phyloP scores from a whole-genome alignment of 2,113 vertebrate species.

The Macroglossus sobrinus region DNA sequence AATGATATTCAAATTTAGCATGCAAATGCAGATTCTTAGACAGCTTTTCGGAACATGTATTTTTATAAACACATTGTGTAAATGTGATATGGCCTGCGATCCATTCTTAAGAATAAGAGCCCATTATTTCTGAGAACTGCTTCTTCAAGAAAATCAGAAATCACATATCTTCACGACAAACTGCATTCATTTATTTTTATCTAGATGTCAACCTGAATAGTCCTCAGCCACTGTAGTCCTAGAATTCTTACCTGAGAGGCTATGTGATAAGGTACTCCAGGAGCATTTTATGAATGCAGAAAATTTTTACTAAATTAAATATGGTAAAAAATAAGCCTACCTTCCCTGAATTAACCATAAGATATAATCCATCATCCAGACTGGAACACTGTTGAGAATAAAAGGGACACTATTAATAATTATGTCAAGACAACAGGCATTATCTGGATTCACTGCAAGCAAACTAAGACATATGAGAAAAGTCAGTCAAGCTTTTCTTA shows the following conservation, averaged over 20 bases:
- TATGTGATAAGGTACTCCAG: neutral
- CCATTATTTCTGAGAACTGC: neutral
- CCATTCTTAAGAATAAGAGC: neutral
- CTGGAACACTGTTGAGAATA: neutral
- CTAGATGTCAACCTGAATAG: neutral
- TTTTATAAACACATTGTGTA: neutral
- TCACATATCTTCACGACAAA: neutral
- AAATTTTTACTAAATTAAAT: slow-evolving; percentile 9
- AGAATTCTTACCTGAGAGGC: neutral
- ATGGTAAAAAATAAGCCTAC: neutral
- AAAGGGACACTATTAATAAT: neutral
- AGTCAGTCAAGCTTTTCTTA: neutral
- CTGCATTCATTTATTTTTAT: neutral
- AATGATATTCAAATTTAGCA: neutral
- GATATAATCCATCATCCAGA: neutral
- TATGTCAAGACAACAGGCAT: neutral
- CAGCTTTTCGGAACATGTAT: neutral
- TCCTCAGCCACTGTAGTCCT: neutral
- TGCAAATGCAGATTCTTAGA: neutral
- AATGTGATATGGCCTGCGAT: neutral
- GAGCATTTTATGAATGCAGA: neutral
- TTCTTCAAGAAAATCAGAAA: neutral
- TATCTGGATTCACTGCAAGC: neutral
- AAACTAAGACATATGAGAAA: neutral
- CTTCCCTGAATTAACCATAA: neutral